Evolutionary conservation across 1,140 invertebrate species (phyloP), one percentile per base, ranked within the genome.

Genomic region (Bursaphelenchus mucronatus): DNA sequence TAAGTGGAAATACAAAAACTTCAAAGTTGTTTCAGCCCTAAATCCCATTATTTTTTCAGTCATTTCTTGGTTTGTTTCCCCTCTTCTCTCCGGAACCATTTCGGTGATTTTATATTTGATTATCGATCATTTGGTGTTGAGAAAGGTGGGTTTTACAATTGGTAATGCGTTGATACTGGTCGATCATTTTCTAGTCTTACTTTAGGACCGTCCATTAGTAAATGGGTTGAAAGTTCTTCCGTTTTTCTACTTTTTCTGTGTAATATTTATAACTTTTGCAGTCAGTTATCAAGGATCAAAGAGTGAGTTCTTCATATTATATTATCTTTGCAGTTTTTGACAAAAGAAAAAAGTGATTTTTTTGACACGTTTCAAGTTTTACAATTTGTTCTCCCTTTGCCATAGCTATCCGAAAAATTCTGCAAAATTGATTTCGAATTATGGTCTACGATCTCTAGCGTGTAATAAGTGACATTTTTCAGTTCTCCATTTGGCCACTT

Each of bases 251-350:
- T 91, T 90, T 62, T 84, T 90, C 40, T 96, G 94, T 17, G 85
- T 97, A 66, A 86, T 91, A 69, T 87, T 97, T 62, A 97, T 97
- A 83, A 86, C 93, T 0, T 87, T 97, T 70, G 94, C 92, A 52
- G 88, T 98, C 59, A 87, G 91, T 47, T 88, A 90, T 66, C 90
- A 94, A 84, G 94, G 94, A 66, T 93, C 94, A 41, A 88, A 90
- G 82, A 84, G 90, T 93, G 84, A 88, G 87, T 30, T 30, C n/a
- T n/a, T n/a, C n/a, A n/a, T n/a, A 30, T 21, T 44, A 11, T 8
- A 30, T 30, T 30, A 30, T 5, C 30, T 30, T 30, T 30, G 30
- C 30, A 30, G 5, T 30, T 30, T 30, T 5, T 3, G 30, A 30
- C 5, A 5, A 30, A 30, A 30, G 30, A 30, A 30, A 30, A 30